Base-by-base conservation (phyloP, 2,888 invertebrate species). In the Meliscaeva auricollis region DNA sequence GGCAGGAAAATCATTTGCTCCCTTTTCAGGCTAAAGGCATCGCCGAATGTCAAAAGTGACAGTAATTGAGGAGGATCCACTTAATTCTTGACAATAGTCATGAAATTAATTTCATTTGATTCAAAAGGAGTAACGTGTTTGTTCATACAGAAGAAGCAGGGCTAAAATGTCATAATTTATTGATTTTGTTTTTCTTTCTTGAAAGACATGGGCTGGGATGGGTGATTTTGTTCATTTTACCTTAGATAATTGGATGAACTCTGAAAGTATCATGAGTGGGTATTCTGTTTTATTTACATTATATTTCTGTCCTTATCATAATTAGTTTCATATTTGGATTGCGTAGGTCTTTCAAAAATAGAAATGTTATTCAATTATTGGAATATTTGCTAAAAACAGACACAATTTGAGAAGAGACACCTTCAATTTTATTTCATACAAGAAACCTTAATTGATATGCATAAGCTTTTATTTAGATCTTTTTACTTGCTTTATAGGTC, bases 21-120 rank as follows among this genome's bases (percentile, higher is more conserved):
- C 50, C 48, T 64, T 68, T 68, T 74, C 13, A 13, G 17, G 66
- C 58, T 41, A 9, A 41, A 20, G 41, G 38, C 38, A 72, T 56
- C 32, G 32, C 20, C 1, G 35, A 50, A 54, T 76, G 76, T 70
- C 56, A 50, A 76, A 81, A 41, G 54, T 75, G 54, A 72, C 50
- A 35, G 41, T 20, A 38, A 81, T 70, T 75, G 60, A 38, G 54
- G 48, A 30, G 60, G 35, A 48, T 62, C 48, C 54, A 52, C 64
- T 69, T 69, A 70, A 68, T 44, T 22, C 44, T 52, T 58, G 30
- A 30, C 58, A 76, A 76, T 48, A 66, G 56, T 64, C 70, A 52
- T 64, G 58, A 66, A 72, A 82, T 72, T 66, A 82, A 82, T 82
- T 82, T 48, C 17, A 76, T 64, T 72, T 26, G 13, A 72, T 48